Conservation (phyloP, 2,888 invertebrate species). For the Platycheirus rosarum region DNA sequence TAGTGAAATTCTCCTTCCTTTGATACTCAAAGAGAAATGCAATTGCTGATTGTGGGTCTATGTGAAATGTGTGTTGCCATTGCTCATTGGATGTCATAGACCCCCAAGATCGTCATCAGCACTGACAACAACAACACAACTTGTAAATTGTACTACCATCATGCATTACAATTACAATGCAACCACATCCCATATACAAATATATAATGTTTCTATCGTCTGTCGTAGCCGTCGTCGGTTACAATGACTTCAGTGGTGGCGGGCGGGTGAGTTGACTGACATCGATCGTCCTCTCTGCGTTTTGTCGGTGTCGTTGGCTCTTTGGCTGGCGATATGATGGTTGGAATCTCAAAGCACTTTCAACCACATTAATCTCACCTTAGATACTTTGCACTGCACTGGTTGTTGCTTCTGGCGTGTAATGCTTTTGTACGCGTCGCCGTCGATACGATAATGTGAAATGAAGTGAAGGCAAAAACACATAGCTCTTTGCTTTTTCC, state of each 20-base stretch:
- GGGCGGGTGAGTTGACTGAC: conserved; percentile 71
- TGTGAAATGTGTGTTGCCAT: conserved; percentile 68
- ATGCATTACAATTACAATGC: conserved; percentile 31
- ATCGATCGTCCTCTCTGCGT: conserved; percentile 71
- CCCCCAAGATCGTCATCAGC: conserved; percentile 58
- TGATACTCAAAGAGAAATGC: conserved; percentile 60
- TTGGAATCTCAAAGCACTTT: conserved; percentile 37
- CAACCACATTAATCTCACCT: conserved; percentile 2
- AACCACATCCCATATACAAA: no score
- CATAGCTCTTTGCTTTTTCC: conserved; percentile 33
- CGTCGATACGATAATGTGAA: not conserved
- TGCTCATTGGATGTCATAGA: conserved; percentile 68
- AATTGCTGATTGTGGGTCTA: conserved; percentile 63
- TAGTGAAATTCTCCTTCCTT: conserved; percentile 9
- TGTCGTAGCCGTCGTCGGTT: conserved; percentile 31
- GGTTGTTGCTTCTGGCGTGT: conserved; percentile 34
- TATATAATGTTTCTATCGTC: not conserved
- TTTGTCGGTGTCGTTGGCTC: conserved; percentile 60
- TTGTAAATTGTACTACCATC: conserved; percentile 49
- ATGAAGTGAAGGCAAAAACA: conserved; percentile 67
- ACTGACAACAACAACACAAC: conserved; percentile 25
- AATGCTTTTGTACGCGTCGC: conserved; percentile 1
- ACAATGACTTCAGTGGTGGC: conserved; percentile 60
- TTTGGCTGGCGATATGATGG: conserved; percentile 54
- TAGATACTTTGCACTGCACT: conserved; percentile 56